phyloP scores from a whole-genome alignment of 2,888 invertebrate species.

The Thereva unica region DNA sequence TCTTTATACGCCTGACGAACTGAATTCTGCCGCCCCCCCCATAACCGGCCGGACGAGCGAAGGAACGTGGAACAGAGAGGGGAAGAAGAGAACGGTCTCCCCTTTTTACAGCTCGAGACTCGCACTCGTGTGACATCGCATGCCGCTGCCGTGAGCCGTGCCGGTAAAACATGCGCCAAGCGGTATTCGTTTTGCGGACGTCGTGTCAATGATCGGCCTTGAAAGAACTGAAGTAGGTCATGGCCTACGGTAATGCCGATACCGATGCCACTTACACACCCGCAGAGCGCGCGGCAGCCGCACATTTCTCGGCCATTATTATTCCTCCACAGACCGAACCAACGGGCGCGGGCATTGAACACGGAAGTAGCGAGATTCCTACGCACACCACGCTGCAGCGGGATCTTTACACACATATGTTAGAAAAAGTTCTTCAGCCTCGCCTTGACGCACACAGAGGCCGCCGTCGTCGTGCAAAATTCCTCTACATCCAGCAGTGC shows the following conservation, averaged over 20 bases:
- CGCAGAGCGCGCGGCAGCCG: background rate
- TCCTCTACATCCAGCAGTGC: too few species aligned
- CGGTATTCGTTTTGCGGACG: slow-evolving; percentile 37
- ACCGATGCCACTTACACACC: background rate
- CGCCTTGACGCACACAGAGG: too few species aligned
- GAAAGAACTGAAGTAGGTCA: slow-evolving; percentile 36
- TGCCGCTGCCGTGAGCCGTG: slow-evolving; percentile 30
- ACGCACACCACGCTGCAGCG: too few species aligned
- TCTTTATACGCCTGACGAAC: too few species aligned
- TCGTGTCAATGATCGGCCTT: slow-evolving; percentile 38
- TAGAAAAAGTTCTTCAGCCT: too few species aligned
- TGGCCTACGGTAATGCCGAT: slow-evolving; percentile 33
- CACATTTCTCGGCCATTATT: background rate
- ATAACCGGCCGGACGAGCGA: too few species aligned
- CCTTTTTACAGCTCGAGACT: too few species aligned
- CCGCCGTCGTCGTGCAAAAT: too few species aligned
- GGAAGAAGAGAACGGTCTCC: too few species aligned
- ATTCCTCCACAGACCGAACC: background rate
- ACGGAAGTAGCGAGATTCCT: background rate
- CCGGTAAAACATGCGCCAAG: slow-evolving; percentile 35
- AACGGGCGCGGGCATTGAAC: background rate
- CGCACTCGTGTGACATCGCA: background rate
- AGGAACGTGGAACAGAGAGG: too few species aligned
- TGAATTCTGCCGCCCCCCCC: too few species aligned
- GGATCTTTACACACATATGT: too few species aligned